phyloP scores from a whole-genome alignment of 2,113 vertebrate species.

The Aptenodytes forsteri region DNA sequence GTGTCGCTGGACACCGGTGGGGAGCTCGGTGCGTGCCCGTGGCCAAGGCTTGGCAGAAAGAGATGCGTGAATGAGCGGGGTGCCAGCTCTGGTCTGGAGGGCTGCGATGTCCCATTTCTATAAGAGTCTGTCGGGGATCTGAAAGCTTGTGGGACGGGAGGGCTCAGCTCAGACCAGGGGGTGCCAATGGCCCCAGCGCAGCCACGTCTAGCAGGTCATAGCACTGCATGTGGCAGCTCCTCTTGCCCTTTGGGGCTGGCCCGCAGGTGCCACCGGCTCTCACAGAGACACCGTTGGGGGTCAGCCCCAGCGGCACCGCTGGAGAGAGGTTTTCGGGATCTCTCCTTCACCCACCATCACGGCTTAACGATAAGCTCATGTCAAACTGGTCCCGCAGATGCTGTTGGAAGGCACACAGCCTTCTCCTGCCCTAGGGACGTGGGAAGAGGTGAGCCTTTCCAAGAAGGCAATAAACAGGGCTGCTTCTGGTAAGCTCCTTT shows the following conservation, averaged over 20 bases:
- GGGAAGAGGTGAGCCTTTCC: neutral
- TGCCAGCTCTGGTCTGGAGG: neutral
- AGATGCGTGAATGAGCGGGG: rapidly evolving
- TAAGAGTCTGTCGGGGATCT: neutral
- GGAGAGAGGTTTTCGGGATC: neutral
- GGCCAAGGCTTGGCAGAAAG: neutral
- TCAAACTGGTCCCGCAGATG: neutral
- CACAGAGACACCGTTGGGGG: neutral
- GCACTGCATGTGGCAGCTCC: neutral
- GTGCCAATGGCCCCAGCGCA: neutral
- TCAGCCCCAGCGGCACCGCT: neutral
- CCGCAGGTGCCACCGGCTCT: neutral
- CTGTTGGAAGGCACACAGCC: neutral
- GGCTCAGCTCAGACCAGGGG: neutral
- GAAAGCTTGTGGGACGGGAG: neutral
- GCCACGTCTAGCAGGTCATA: neutral
- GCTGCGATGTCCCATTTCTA: neutral
- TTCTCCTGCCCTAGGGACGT: neutral
- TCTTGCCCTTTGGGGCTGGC: neutral
- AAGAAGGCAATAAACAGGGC: neutral
- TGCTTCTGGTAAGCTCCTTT: neutral
- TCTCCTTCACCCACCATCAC: neutral
- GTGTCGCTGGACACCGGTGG: rapidly evolving
- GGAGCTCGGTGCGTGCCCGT: rapidly evolving
- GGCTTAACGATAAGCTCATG: rapidly evolving